Evolutionary conservation across 2,113 vertebrate genomes (phyloP).

Genomic region (Aplodontia rufa): DNA sequence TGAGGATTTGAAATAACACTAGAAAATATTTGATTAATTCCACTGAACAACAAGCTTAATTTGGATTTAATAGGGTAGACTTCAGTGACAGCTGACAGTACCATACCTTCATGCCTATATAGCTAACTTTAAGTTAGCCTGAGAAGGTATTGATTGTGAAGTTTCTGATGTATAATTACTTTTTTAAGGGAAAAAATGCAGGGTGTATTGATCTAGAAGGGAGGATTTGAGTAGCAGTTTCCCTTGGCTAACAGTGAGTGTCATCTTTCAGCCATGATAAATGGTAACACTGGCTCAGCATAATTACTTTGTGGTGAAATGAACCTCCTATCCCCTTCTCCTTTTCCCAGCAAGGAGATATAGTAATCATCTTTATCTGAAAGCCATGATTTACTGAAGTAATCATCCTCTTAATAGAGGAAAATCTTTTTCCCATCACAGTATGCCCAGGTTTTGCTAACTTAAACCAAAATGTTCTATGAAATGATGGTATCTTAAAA

Average conservation of each 20-base stretch:
- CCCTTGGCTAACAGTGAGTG: conserved; percentile 94
- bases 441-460: conserved; percentile 22
- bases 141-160: conserved; percentile 94
- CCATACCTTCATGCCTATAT: conserved; percentile 68
- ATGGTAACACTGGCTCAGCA: conserved; percentile 89
- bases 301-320: conserved; percentile 98
- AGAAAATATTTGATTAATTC: conserved; percentile 70
- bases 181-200: conserved; percentile 87
- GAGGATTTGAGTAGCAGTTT: conserved; percentile 90
- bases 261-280: conserved; percentile 95
- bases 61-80: conserved; percentile 81
- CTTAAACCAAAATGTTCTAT: conserved; percentile 38
- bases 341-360: conserved; percentile 72
- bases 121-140: conserved; percentile 88
- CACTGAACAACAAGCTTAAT: conserved; percentile 76
- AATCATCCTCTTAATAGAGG: conserved; percentile 81
- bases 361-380: conserved; percentile 80
- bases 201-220: conserved; percentile 93
- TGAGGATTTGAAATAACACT: conserved; percentile 39
- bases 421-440: not conserved
- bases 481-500: not conserved
- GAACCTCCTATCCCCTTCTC: conserved; percentile 85
- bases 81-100: conserved; percentile 85
- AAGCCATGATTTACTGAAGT: conserved; percentile 84
- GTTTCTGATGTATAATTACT: conserved; percentile 97